A percentile compares a stretch with the other conserved stretches of the same genome.
These are phyloP conservation scores for Berghia stephanieae DNA, from an alignment of 1,140 invertebrate species.

Conservation along the genomic window DNA sequence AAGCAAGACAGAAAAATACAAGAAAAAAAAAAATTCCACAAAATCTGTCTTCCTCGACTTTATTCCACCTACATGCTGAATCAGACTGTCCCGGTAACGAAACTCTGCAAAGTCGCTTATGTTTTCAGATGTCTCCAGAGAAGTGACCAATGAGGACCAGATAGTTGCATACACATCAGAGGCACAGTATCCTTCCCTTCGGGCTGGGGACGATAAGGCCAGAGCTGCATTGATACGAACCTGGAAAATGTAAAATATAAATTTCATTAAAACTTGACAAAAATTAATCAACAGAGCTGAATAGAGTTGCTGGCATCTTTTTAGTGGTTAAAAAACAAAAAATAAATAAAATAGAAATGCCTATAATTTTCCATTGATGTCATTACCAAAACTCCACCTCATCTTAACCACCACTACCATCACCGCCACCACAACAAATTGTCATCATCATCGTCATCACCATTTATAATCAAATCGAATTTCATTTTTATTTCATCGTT, in stretches of 20 bases:
- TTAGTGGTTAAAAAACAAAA: too few relatives aligned
- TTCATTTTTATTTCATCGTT: too few relatives aligned
- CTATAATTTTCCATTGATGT: too few relatives aligned
- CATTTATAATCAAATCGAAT: too few relatives aligned
- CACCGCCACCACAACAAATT: too few relatives aligned
- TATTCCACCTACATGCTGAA: conserved; percentile 70
- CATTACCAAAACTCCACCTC: too few relatives aligned
- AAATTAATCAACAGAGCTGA: too few relatives aligned
- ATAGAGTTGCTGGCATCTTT: too few relatives aligned
- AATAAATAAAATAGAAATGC: too few relatives aligned
- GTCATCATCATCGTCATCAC: too few relatives aligned
- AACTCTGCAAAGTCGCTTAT: conserved; percentile 80
- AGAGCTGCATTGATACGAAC: conserved; percentile 84
- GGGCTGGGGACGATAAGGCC: conserved; percentile 74
- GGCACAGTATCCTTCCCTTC: conserved; percentile 72
- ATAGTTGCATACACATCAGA: conserved; percentile 69
- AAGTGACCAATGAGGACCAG: conserved; percentile 77
- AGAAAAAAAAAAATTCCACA: background rate
- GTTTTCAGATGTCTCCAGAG: conserved; percentile 76
- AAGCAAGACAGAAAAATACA: background rate
- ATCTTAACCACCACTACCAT: too few relatives aligned
- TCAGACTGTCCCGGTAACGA: conserved; percentile 79
- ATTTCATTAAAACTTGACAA: background rate
- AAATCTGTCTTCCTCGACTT: background rate
- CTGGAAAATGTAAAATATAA: conserved; percentile 5